Percentiles rank a stretch among this genome's conserved stretches.
phyloP scores from a whole-genome alignment of 1,140 invertebrate genomes.

The Drosophila mojavensis region DNA sequence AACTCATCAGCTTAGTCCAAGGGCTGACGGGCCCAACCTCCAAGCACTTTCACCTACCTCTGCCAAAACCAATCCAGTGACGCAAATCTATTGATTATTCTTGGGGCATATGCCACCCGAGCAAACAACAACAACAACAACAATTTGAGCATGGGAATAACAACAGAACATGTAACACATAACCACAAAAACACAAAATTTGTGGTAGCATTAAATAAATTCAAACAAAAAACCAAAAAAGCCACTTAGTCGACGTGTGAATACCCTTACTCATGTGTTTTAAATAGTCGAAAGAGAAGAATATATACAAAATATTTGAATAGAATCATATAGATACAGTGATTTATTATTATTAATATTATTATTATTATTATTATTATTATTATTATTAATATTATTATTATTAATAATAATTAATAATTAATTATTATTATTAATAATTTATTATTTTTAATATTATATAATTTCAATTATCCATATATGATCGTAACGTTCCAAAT shows the following conservation, averaged over 20 bases:
- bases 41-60: not conserved
- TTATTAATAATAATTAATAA: no score
- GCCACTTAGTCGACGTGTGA: not conserved
- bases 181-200: constrained; percentile 59
- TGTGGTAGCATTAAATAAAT: constrained; percentile 43
- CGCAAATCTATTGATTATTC: constrained; percentile 77
- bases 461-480: no score
- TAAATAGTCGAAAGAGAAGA: no score
- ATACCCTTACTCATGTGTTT: not conserved
- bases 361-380: no score
- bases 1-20: not conserved
- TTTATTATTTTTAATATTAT: no score
- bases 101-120: constrained; percentile 60
- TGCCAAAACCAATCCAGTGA: constrained; percentile 55
- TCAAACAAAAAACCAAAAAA: constrained; percentile 9
- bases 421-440: no score
- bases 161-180: constrained; percentile 41
- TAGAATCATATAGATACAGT: no score
- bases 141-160: constrained; percentile 32
- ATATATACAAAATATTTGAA: no score
- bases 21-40: not conserved
- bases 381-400: no score
- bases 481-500: no score
- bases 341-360: no score
- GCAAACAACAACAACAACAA: constrained; percentile 14